Evolutionary conservation across 1,140 invertebrate genomes (phyloP).

Genomic region (Penaeus chinensis): DNA sequence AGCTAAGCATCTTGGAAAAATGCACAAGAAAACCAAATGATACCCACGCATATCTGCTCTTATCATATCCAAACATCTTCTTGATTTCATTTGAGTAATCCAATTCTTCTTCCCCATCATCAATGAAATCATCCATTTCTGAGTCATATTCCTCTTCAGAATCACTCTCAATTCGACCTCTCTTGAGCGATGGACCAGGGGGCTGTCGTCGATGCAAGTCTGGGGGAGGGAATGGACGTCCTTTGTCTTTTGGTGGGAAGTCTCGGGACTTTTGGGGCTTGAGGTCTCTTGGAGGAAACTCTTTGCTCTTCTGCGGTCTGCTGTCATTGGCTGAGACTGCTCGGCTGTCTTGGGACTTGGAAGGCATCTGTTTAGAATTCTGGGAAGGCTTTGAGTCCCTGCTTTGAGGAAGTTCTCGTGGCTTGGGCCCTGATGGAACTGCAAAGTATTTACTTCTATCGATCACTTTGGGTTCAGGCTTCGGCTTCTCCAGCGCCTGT

Average conservation of each 20-base stretch:
- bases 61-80: slow-evolving; percentile 64
- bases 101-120: slow-evolving; percentile 61
- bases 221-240: slow-evolving; percentile 40
- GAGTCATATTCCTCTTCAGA: slow-evolving; percentile 64
- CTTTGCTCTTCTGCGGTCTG: slow-evolving; percentile 25
- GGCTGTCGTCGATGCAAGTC: slow-evolving; percentile 24
- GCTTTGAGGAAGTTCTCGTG: slow-evolving; percentile 1
- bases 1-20: no score
- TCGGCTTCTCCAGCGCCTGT: slow-evolving; percentile 39
- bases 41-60: slow-evolving; percentile 56
- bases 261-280: slow-evolving; percentile 16
- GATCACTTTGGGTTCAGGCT: slow-evolving; percentile 40
- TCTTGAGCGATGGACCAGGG: slow-evolving; percentile 1
- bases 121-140: slow-evolving; percentile 65
- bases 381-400: slow-evolving; percentile 17
- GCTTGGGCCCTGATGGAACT: slow-evolving; percentile 36
- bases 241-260: background rate
- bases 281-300: slow-evolving; percentile 16
- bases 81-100: slow-evolving; percentile 62
- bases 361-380: background rate
- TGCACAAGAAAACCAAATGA: no score
- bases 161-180: slow-evolving; percentile 58
- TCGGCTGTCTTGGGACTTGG: background rate
- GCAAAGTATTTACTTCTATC: slow-evolving; percentile 61
- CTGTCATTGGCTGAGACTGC: background rate